These are phyloP conservation scores for Erpobdella octoculata DNA, from an alignment of 2,888 invertebrate genomes.

Conservation along the genomic window DNA sequence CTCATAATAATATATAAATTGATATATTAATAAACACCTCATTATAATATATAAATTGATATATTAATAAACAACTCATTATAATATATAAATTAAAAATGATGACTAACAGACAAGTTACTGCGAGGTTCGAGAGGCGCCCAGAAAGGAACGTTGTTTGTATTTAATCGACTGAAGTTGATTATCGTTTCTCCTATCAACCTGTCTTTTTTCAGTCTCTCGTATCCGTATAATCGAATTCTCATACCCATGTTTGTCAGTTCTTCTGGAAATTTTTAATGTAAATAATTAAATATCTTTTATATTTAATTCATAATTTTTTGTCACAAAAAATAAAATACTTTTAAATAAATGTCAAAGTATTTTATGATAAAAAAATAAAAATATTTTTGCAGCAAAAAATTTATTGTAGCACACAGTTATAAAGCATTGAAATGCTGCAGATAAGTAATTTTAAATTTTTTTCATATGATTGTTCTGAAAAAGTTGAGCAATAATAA, in stretches of 20 bases:
- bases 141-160: neutral
- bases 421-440: no score
- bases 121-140: constrained; percentile 62
- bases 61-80: no score
- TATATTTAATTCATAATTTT: neutral
- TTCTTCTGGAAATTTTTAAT: constrained; percentile 67
- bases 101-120: constrained; percentile 47
- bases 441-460: no score
- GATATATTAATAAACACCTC: no score
- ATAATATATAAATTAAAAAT: neutral
- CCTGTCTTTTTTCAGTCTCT: constrained; percentile 69
- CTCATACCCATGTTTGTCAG: constrained; percentile 84
- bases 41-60: no score
- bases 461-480: no score
- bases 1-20: no score
- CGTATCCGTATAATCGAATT: constrained; percentile 81
- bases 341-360: neutral
- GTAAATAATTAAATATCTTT: neutral
- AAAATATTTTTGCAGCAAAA: no score
- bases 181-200: constrained; percentile 82
- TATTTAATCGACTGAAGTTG: neutral
- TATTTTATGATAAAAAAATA: no score
- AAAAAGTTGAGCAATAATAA: no score
- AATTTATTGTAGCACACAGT: no score
- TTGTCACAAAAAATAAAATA: neutral